Percentiles rank a stretch among this genome's conserved stretches.
phyloP scores from a whole-genome alignment of 1,140 invertebrate genomes.

The Triops cancriformis region DNA sequence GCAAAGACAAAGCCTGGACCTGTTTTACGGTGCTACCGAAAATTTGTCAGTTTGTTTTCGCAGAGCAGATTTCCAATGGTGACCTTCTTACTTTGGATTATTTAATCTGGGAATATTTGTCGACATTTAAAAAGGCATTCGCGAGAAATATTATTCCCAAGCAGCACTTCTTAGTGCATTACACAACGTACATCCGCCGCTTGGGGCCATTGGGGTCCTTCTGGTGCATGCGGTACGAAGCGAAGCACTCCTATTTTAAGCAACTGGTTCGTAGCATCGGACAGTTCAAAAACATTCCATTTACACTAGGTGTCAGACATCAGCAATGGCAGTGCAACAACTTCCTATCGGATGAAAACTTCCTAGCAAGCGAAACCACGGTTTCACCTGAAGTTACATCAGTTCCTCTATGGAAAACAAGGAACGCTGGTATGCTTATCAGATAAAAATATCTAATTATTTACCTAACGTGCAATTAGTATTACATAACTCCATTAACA shows the following conservation, averaged over 20 bases:
- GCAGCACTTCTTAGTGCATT: background rate
- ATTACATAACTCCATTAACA: background rate
- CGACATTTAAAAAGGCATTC: too few species aligned
- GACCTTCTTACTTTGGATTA: slow-evolving; percentile 15
- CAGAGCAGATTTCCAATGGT: slow-evolving; percentile 14
- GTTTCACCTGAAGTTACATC: background rate
- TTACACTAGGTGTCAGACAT: too few species aligned
- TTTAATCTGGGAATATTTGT: too few species aligned
- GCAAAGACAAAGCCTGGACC: slow-evolving; percentile 10
- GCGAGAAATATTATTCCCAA: too few species aligned
- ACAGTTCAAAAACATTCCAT: too few species aligned
- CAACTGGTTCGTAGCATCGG: too few species aligned
- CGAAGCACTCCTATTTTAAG: too few species aligned
- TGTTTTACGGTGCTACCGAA: too few species aligned
- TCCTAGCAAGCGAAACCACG: background rate
- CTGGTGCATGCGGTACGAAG: too few species aligned
- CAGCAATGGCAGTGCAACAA: too few species aligned
- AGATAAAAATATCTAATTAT: background rate
- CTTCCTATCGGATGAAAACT: background rate
- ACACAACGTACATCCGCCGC: background rate
- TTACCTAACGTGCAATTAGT: background rate
- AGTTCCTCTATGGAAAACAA: background rate
- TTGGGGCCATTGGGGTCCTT: too few species aligned
- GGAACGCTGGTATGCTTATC: background rate
- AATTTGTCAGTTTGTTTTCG: slow-evolving; percentile 22